These are phyloP conservation scores for Uloborus diversus DNA, from an alignment of 1,140 invertebrate species.

Conservation along the genomic window DNA sequence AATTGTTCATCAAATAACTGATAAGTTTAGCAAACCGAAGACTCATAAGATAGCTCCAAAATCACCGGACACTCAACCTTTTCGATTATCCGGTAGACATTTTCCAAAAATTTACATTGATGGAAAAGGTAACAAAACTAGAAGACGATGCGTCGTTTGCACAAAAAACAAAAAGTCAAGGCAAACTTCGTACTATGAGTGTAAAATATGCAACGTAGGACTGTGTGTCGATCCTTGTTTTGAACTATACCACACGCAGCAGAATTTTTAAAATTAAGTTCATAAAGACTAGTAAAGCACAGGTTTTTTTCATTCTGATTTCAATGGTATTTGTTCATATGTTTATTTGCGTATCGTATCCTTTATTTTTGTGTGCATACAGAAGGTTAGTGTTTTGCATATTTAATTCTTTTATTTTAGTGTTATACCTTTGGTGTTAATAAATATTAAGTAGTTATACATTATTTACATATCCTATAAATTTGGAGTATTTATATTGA, in stretches of 20 bases:
- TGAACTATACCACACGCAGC: not conserved
- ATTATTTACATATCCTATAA: too few species aligned
- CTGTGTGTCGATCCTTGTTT: not conserved
- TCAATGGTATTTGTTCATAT: too few species aligned
- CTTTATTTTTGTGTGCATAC: too few species aligned
- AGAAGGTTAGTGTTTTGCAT: too few species aligned
- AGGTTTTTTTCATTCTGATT: too few species aligned
- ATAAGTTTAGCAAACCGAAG: not conserved
- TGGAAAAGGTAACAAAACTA: not conserved
- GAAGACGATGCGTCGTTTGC: not conserved
- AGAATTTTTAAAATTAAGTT: too few species aligned
- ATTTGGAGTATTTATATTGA: too few species aligned
- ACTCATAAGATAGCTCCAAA: not conserved
- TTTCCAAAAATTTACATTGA: not conserved
- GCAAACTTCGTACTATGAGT: not conserved
- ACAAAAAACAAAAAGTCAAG: not conserved
- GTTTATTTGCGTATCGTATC: too few species aligned
- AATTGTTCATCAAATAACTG: not conserved
- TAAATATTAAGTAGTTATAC: too few species aligned
- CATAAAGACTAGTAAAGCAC: too few species aligned
- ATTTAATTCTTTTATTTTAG: too few species aligned
- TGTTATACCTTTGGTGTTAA: too few species aligned
- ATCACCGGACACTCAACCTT: not conserved
- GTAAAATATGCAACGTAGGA: not conserved
- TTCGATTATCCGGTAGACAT: not conserved